phyloP scores from a whole-genome alignment of 2,888 invertebrate species.

The Alviniconcha strummeri region DNA sequence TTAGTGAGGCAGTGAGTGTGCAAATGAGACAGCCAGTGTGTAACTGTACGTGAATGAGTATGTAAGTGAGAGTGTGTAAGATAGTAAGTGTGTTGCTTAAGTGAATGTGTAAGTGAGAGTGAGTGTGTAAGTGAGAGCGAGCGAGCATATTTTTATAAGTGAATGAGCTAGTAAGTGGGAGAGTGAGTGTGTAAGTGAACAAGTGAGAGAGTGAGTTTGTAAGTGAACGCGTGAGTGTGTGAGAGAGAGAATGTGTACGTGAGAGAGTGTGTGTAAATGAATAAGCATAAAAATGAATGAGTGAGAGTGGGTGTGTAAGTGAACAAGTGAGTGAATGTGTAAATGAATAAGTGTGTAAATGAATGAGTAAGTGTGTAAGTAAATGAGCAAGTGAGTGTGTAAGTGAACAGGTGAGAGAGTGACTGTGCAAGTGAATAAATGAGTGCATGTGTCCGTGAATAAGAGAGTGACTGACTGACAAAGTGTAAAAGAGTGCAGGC shows the following conservation, averaged over 20 bases:
- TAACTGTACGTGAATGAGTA: too few relatives aligned
- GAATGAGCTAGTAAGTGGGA: too few relatives aligned
- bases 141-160: too few relatives aligned
- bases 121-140: too few relatives aligned
- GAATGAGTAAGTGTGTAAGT: background rate
- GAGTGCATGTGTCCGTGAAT: background rate
- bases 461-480: too few relatives aligned
- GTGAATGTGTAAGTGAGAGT: too few relatives aligned
- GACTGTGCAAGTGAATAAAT: background rate
- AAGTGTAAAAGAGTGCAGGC: slow-evolving; percentile 1
- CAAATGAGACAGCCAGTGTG: too few relatives aligned
- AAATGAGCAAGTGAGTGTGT: background rate
- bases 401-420: background rate
- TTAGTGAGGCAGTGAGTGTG: too few relatives aligned
- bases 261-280: too few relatives aligned
- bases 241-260: background rate
- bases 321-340: background rate
- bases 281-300: background rate
- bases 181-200: background rate
- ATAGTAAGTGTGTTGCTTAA: too few relatives aligned
- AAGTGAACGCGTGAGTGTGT: background rate
- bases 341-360: background rate
- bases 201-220: background rate
- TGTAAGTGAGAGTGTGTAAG: too few relatives aligned
- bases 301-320: background rate